Base-by-base conservation (phyloP, 2,113 vertebrate genomes). In the Ibidorhyncha struthersii region DNA sequence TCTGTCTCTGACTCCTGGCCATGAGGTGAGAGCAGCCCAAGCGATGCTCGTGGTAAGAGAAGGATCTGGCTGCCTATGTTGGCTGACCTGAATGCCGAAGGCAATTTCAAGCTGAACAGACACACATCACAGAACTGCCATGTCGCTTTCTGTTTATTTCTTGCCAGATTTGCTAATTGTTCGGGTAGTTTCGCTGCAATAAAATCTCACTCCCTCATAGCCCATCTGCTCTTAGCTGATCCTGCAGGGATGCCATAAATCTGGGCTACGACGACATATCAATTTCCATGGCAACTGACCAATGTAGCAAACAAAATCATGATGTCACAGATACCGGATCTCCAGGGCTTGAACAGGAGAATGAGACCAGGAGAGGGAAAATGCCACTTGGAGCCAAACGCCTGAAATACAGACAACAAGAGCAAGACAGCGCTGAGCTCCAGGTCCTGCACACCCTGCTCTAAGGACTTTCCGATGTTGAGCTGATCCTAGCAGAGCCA, bases 171-270 rank as follows among this genome's bases (percentile, higher is more conserved):
- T 96, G 74, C 91, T 97, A 93, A 97, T 96, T 93, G 97, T 90
- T 96, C 45, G 87, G 89, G 95, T 95, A 90, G 95, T 95, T 96
- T 93, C 2, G 0, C 89, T 59, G 94, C 97, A 94, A 93, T 96
- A 88, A 96, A 96, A 97, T 96, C 96, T 93, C 96, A 93, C 95
- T 97, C 95, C 94, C 94, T 97, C 96, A 1, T 93, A 96, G 95
- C 91, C 96, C 97, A 97, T 96, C 97, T 97, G 97, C 95, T 97
- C 96, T 22, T n/a, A 80, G 96, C 91, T 73, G 93, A 91, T 97
- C 95, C 96, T 96, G 93, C 94, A 71, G 97, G 93, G 96, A 90
- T 95, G 95, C 95, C 95, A 90, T 97, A 94, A 97, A 97, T 97
- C 94, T 94, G 91, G 93, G 94, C 93, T 89, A 76, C 49, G 34